Percentiles rank a stretch among this genome's conserved stretches.
phyloP scores from a whole-genome alignment of 2,113 vertebrate species.

The Serilophus lunatus region DNA sequence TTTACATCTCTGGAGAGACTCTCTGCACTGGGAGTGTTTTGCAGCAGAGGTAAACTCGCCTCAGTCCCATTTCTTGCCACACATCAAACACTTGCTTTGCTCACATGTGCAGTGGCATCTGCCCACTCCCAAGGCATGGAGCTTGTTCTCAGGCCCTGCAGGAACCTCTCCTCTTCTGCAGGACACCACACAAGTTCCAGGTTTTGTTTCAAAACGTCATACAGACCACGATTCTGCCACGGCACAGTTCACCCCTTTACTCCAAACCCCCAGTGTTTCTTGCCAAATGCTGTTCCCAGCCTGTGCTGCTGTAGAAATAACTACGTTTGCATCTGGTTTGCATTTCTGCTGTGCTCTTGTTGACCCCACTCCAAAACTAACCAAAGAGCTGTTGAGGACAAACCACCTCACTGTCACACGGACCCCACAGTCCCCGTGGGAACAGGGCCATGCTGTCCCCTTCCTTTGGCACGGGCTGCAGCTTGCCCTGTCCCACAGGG shows the following conservation, averaged over 20 bases:
- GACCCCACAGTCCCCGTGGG: fast-evolving
- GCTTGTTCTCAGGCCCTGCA: background rate
- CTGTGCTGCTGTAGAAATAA: background rate
- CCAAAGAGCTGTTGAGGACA: background rate
- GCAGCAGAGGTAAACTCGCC: background rate
- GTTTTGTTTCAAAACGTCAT: background rate
- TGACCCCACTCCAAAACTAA: background rate
- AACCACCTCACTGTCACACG: fast-evolving
- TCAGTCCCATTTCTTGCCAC: background rate
- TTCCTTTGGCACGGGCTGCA: background rate
- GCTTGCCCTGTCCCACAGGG: background rate
- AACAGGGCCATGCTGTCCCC: background rate
- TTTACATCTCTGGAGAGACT: background rate
- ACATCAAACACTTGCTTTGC: background rate
- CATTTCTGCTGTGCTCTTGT: background rate
- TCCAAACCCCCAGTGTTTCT: background rate
- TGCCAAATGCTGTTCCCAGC: background rate
- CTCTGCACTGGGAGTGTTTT: background rate
- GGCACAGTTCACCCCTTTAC: background rate
- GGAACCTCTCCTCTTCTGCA: background rate
- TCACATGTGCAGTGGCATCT: background rate
- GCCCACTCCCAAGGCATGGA: fast-evolving
- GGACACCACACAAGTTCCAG: background rate
- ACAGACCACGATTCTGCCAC: background rate
- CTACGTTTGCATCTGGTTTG: background rate